Evolutionary conservation across 2,113 vertebrate species (phyloP).

Genomic region (Eulacestoma nigropectus): DNA sequence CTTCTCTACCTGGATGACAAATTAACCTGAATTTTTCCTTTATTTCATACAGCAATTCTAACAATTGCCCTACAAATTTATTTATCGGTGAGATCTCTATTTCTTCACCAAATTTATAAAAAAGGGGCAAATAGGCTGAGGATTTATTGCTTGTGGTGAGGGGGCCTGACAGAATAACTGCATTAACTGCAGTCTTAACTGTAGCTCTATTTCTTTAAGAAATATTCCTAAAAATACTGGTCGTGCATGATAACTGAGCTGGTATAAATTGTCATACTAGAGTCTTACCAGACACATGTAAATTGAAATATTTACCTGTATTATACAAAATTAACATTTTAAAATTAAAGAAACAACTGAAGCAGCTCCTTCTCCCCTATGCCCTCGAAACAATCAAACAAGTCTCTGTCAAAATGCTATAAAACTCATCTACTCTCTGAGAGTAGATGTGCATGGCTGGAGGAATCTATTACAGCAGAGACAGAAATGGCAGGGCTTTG

Average conservation of each 20-base stretch:
- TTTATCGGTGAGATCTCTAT: background rate
- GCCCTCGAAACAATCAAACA: background rate
- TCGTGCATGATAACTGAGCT: background rate
- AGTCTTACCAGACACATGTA: background rate
- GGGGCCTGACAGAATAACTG: background rate
- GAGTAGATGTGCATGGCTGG: background rate
- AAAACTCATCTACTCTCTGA: background rate
- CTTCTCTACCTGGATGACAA: background rate
- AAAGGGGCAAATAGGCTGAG: background rate
- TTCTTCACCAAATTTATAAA: background rate
- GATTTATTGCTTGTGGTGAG: background rate
- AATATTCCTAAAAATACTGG: background rate
- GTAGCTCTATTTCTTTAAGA: background rate
- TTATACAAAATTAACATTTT: background rate
- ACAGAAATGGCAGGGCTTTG: background rate
- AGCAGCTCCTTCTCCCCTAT: background rate
- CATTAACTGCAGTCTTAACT: background rate
- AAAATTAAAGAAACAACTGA: background rate
- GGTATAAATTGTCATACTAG: background rate
- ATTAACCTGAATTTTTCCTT: background rate
- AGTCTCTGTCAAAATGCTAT: background rate
- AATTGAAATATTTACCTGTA: background rate
- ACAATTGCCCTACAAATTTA: background rate
- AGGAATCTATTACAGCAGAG: background rate
- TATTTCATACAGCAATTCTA: background rate